A percentile compares a stretch with the other conserved stretches of the same genome.
Conservation (phyloP, 2,113 vertebrate genomes). For the Ptychochromis oligacanthus region DNA sequence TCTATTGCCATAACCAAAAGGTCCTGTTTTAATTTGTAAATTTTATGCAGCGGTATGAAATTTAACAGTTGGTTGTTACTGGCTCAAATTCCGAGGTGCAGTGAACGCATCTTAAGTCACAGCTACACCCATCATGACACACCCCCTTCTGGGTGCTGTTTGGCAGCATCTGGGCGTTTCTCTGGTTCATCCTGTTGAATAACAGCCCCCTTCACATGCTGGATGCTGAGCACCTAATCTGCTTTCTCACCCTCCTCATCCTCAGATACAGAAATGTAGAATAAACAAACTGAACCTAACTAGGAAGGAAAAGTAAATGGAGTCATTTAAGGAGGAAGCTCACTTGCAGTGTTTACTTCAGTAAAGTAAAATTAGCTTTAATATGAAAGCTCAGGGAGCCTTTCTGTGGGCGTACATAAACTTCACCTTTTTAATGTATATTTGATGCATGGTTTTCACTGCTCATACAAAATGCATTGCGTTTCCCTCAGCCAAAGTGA, state of each 20-base stretch:
- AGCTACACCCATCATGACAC: constrained; percentile 58
- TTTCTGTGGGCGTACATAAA: not conserved
- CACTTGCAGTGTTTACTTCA: not conserved
- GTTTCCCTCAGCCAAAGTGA: not conserved
- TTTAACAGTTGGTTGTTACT: not conserved
- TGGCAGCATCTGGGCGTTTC: constrained; percentile 48
- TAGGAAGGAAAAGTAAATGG: not conserved
- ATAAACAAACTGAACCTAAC: not conserved
- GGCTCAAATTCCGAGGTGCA: not conserved
- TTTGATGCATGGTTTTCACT: not conserved
- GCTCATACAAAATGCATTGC: constrained; percentile 16
- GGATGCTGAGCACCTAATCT: not conserved
- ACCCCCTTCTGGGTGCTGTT: constrained; percentile 55
- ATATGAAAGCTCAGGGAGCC: not conserved
- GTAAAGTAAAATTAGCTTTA: not conserved
- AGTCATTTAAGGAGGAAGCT: fast-evolving
- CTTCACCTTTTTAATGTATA: not conserved
- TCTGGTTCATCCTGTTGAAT: constrained; percentile 33
- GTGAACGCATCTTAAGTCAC: constrained; percentile 36
- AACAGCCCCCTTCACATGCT: not conserved
- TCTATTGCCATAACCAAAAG: not conserved
- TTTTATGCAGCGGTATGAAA: not conserved
- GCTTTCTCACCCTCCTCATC: not conserved
- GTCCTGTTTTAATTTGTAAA: not conserved
- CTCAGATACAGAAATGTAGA: not conserved